Percentiles rank a stretch among this genome's conserved stretches.
phyloP scores from a whole-genome alignment of 2,888 invertebrate genomes.

The Abrostola triplasia region DNA sequence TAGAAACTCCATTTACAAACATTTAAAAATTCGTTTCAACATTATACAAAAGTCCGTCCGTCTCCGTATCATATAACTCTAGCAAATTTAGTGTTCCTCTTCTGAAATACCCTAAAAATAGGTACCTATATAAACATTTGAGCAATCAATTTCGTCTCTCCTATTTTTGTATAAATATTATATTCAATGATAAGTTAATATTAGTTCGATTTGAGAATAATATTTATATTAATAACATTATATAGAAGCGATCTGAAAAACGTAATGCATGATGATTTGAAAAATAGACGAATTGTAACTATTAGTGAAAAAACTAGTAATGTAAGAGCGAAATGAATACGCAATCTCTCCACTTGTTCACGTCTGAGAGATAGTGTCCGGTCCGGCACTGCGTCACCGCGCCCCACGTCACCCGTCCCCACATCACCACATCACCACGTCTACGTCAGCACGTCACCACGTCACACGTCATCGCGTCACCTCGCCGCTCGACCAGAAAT shows the following conservation, averaged over 20 bases:
- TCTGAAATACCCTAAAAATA: conserved; percentile 86
- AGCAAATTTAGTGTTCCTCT: conserved; percentile 85
- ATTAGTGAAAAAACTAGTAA: conserved; percentile 77
- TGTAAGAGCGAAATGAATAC: conserved; percentile 77
- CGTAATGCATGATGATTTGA: conserved; percentile 84
- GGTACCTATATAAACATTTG: conserved; percentile 87
- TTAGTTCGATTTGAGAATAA: conserved; percentile 79
- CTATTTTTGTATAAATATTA: conserved; percentile 86
- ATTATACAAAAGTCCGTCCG: conserved; percentile 85
- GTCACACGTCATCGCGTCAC: conserved; percentile 11
- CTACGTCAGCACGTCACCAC: neutral
- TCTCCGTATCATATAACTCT: conserved; percentile 77
- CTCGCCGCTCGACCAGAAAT: conserved; percentile 20
- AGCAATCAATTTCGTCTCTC: conserved; percentile 87
- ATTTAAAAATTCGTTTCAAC: conserved; percentile 86
- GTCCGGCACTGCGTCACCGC: conserved; percentile 36
- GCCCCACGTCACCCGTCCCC: conserved; percentile 21
- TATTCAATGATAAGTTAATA: conserved; percentile 83
- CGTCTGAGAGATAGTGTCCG: conserved; percentile 28
- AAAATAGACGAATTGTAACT: conserved; percentile 81
- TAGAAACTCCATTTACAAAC: conserved; percentile 74
- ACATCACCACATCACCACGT: conserved; percentile 20
- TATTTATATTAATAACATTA: conserved; percentile 73
- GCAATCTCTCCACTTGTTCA: conserved; percentile 35
- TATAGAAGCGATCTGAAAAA: conserved; percentile 82